Base-by-base conservation (phyloP, 2,888 invertebrate species). In the Meteorus colon region DNA sequence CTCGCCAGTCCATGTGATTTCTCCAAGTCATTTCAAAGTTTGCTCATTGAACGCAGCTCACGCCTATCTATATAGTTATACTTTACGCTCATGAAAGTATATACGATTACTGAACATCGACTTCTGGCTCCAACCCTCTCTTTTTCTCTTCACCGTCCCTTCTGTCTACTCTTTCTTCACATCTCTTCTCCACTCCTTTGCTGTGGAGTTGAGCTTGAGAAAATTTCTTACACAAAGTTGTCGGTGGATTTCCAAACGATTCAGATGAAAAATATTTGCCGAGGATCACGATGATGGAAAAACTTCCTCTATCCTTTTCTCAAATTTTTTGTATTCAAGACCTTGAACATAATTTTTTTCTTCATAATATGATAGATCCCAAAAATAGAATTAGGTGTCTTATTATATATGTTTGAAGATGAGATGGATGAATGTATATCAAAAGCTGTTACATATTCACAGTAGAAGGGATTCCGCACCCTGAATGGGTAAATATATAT, bases 11-110 rank as follows among this genome's bases (percentile, higher is more conserved):
- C 68, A 48, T 27, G 51, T 68, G 48, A 68, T 68, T 55, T 55
- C 68, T 29, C 27, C 45, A 51, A 77, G 77, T 77, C 55, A 65
- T 78, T 71, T 74, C 48, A 48, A 80, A 80, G 74, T 79, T 80
- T 74, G 37, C 31, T 78, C 77, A 75, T 78, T 78, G 74, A 78
- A 75, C 55, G n/a, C 41, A 34, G 31, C 75, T 55, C 75, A 37
- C 45, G 19, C 55, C 55, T 8, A 55, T 55, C 19, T 55, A 55
- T 55, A 55, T 55, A 55, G 55, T 66, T 75, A 29, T 70, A 31
- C 66, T 41, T 55, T 66, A 70, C 74, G 41, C 62, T 69, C 31
- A 66, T 71, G 59, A 66, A 48, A 70, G 70, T 75, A 75, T 75
- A 41, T 66, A 65, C 34, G 72, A 76, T 76, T 63, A 59, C 71